Base-by-base conservation (phyloP, 2,797 vertebrate genomes). In the Benthosema pterotum region DNA sequence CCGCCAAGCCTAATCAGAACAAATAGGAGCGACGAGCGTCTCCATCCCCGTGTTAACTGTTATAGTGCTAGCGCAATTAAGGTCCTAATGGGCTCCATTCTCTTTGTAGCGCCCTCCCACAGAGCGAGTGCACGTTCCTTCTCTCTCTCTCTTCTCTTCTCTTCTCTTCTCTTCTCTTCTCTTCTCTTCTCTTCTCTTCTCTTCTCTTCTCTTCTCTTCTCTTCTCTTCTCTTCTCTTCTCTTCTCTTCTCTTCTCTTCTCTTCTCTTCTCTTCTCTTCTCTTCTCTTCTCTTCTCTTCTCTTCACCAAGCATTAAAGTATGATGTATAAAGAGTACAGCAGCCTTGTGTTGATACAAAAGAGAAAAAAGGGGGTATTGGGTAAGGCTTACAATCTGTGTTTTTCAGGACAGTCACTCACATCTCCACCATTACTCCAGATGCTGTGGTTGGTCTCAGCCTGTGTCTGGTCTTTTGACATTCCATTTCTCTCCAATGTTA, bases 211-310 rank as follows among this genome's bases (percentile, higher is more conserved):
- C 14, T 16, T 2, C 43, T 12, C 19, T 46, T 19, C 12, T 14
- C 19, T 15, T 14, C 32, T 55, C 32, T 38, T 9, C 22, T 48
- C 45, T n/a, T 38, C 15, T 42, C 16, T n/a, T 8, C 9, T 47
- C 1, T 53, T 4, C 52, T 2, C 3, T 43, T 3, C 43, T 58
- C 32, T 52, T 2, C 42, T 53, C 52, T 25, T 5, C 13, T 28
- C 25, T 28, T 1, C 13, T 15, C 14, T 22, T 28, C 6, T n/a
- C 42, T 7, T 11, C 45, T 12, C 32, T 14, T 42, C 38, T 25
- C 57, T 50, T n/a, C 62, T 51, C 52, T 42, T 42, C 58, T 62
- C 52, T 66, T 38, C 48, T 49, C 55, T 47, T 17, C 43, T 51
- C 15, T 71, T n/a, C n/a, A n/a, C n/a, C n/a, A n/a, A n/a, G n/a